Percentiles rank a stretch among this genome's conserved stretches.
phyloP scores from a whole-genome alignment of 2,888 invertebrate genomes.

The Willowsia nigromaculata region DNA sequence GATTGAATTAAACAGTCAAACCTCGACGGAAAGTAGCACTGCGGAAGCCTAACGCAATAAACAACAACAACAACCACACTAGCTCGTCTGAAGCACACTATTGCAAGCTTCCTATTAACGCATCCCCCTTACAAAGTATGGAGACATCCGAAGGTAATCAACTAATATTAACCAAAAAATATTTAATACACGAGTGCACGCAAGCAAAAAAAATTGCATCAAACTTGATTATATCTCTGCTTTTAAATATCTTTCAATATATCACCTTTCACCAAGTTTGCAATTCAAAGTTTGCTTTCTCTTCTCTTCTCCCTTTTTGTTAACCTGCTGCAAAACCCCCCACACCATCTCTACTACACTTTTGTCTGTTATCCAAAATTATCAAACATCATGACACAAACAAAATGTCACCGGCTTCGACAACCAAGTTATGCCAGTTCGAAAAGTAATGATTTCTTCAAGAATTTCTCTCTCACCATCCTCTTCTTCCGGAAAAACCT shows the following conservation, averaged over 20 bases:
- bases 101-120: slow-evolving; percentile 30
- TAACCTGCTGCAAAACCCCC: too few relatives aligned
- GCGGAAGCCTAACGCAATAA: slow-evolving; percentile 16
- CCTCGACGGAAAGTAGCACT: background rate
- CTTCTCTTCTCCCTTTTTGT: too few relatives aligned
- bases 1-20: background rate
- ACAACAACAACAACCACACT: slow-evolving; percentile 14
- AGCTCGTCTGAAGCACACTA: slow-evolving; percentile 7
- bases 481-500: background rate
- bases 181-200: background rate
- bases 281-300: too few relatives aligned
- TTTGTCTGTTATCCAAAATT: background rate
- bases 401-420: too few relatives aligned
- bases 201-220: background rate
- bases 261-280: too few relatives aligned
- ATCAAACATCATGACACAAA: too few relatives aligned
- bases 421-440: too few relatives aligned
- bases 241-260: too few relatives aligned
- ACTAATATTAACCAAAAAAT: background rate
- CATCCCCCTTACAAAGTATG: slow-evolving; percentile 28
- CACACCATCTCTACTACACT: background rate
- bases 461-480: background rate
- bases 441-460: background rate
- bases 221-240: too few relatives aligned
- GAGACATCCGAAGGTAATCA: slow-evolving; percentile 28